A percentile compares a stretch with the other conserved stretches of the same genome.
phyloP scores from a whole-genome alignment of 2,797 vertebrate genomes.

The Epinephelus awoara region DNA sequence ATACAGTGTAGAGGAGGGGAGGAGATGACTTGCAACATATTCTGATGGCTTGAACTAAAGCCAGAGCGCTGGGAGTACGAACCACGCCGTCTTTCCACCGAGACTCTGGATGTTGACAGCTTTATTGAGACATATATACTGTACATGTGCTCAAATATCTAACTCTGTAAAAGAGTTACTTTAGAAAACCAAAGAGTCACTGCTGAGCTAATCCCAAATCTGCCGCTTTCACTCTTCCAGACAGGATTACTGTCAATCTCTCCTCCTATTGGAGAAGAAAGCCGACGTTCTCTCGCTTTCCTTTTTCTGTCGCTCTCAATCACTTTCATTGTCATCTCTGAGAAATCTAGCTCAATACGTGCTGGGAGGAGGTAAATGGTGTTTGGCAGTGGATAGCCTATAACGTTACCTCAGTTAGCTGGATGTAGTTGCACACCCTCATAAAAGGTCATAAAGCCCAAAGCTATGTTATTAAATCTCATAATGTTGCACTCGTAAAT shows the following conservation, averaged over 20 bases:
- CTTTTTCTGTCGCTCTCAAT: slow-evolving; percentile 67
- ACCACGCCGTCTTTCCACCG: slow-evolving; percentile 20
- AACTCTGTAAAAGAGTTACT: slow-evolving; percentile 60
- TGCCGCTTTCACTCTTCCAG: slow-evolving; percentile 67
- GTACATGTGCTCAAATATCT: slow-evolving; percentile 60
- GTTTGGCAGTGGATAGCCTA: slow-evolving; percentile 65
- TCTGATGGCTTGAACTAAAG: slow-evolving; percentile 16
- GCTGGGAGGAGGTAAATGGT: slow-evolving; percentile 44
- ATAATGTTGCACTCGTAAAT: slow-evolving; percentile 75
- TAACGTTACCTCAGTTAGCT: slow-evolving; percentile 68
- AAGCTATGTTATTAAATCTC: slow-evolving; percentile 73
- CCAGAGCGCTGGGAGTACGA: slow-evolving; percentile 14
- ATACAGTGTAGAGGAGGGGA: background rate
- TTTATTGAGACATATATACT: slow-evolving; percentile 68
- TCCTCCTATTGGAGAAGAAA: slow-evolving; percentile 50
- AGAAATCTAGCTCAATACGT: slow-evolving; percentile 49
- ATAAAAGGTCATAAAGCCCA: slow-evolving; percentile 75
- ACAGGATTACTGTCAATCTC: slow-evolving; percentile 74
- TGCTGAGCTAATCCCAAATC: slow-evolving; percentile 74
- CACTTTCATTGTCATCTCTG: slow-evolving; percentile 67
- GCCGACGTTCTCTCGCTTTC: slow-evolving; percentile 43
- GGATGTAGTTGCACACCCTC: slow-evolving; percentile 50
- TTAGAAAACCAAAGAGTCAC: slow-evolving; percentile 43
- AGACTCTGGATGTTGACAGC: slow-evolving; percentile 61
- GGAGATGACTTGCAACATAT: slow-evolving; percentile 20